Conservation (phyloP, 1,140 invertebrate species). For the Sinella curviseta region DNA sequence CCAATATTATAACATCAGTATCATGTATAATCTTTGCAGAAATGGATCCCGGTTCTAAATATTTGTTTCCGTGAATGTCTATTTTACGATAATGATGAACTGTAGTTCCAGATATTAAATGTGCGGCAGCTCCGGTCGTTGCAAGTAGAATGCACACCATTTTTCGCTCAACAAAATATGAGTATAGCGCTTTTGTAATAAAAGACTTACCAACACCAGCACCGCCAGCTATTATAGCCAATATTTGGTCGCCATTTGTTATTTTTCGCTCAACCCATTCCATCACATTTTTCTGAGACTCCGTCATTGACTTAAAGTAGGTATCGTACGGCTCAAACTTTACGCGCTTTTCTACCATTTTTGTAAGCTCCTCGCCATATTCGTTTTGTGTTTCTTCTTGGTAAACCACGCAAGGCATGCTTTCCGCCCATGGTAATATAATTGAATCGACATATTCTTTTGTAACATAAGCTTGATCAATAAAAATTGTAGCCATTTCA, state of each 20-base stretch:
- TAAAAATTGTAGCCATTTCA: not conserved
- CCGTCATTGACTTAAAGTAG: not conserved
- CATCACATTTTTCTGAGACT: not conserved
- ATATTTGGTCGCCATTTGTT: not conserved
- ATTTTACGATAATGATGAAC: not conserved
- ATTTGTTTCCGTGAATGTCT: not conserved
- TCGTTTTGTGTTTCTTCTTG: not conserved
- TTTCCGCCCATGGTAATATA: not conserved
- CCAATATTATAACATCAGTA: not conserved
- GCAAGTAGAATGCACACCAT: not conserved
- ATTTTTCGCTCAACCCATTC: not conserved
- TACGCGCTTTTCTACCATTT: not conserved
- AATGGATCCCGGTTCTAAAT: not conserved
- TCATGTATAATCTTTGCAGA: not conserved
- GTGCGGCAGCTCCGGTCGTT: not conserved
- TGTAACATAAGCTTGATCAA: not conserved
- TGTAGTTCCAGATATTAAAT: not conserved
- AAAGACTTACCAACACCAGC: slow-evolving; percentile 5
- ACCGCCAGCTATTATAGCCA: slow-evolving; percentile 11
- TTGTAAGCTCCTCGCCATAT: not conserved
- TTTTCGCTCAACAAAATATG: not conserved
- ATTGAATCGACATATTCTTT: slow-evolving; percentile 4
- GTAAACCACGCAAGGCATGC: not conserved
- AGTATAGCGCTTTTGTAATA: slow-evolving; percentile 5
- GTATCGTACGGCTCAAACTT: not conserved